These are phyloP conservation scores for Equus quagga DNA, from an alignment of 2,113 vertebrate genomes.

Conservation along the genomic window DNA sequence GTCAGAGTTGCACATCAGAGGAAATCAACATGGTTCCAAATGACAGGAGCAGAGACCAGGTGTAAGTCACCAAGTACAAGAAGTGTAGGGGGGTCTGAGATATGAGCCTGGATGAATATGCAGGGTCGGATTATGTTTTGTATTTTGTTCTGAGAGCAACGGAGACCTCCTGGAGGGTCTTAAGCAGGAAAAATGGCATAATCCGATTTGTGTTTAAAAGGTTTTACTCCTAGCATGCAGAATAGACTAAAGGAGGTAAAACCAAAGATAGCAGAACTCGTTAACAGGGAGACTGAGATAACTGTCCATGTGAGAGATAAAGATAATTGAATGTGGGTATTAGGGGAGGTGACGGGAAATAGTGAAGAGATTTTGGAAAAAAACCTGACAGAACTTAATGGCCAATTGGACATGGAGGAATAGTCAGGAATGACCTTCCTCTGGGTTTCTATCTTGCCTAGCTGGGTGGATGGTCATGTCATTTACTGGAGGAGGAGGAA, in stretches of 20 bases:
- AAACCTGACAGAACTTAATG: not conserved
- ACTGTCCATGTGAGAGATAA: not conserved
- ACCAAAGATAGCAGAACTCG: not conserved
- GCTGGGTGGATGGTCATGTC: not conserved
- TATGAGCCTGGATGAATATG: not conserved
- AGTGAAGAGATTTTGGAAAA: not conserved
- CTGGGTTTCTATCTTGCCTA: not conserved
- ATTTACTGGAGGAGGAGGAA: not conserved
- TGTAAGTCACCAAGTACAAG: not conserved
- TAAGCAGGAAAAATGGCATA: not conserved
- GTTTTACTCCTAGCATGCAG: not conserved
- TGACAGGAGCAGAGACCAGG: not conserved
- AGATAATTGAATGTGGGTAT: not conserved
- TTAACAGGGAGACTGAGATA: not conserved
- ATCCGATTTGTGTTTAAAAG: not conserved
- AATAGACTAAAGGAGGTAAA: not conserved
- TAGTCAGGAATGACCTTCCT: not conserved
- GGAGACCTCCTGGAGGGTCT: not conserved
- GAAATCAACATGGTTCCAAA: not conserved
- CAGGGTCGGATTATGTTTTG: not conserved
- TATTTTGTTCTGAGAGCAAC: not conserved
- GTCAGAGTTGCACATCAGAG: not conserved
- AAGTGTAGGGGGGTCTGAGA: not conserved
- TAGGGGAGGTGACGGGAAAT: not conserved
- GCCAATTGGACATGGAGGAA: not conserved